A percentile compares a stretch with the other conserved stretches of the same genome.
These are phyloP conservation scores for Archivesica marissinica DNA, from an alignment of 1,140 invertebrate species.

Conservation along the genomic window DNA sequence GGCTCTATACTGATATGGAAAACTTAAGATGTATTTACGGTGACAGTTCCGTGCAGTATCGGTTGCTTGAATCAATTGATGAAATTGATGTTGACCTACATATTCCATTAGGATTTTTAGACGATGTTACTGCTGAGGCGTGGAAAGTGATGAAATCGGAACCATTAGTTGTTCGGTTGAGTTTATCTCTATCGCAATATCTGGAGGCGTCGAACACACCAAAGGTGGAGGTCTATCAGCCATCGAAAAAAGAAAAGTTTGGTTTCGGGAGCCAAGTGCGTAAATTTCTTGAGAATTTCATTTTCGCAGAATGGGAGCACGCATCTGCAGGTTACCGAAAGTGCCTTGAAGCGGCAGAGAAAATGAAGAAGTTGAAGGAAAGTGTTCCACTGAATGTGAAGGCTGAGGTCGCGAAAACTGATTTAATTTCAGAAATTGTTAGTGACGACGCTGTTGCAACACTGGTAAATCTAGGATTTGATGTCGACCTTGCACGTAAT, in stretches of 20 bases:
- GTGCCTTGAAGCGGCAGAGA: constrained; percentile 7
- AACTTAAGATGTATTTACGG: constrained; percentile 63
- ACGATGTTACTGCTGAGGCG: constrained; percentile 70
- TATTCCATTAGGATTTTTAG: constrained; percentile 69
- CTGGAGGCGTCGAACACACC: constrained; percentile 70
- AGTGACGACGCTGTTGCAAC: constrained; percentile 64
- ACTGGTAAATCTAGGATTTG: constrained; percentile 72
- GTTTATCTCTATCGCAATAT: constrained; percentile 71
- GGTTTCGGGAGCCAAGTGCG: constrained; percentile 73
- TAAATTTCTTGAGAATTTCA: constrained; percentile 65
- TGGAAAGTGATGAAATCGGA: constrained; percentile 71
- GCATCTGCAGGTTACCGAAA: constrained; percentile 21
- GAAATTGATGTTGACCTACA: constrained; percentile 75
- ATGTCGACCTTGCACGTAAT: constrained; percentile 61
- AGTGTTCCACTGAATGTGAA: neutral
- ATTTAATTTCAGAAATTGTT: constrained; percentile 28
- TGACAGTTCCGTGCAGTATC: constrained; percentile 64
- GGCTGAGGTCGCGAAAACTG: neutral
- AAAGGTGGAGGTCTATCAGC: constrained; percentile 74
- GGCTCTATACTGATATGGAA: constrained; percentile 65
- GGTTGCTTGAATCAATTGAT: constrained; percentile 73
- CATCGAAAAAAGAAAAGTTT: constrained; percentile 72
- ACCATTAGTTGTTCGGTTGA: constrained; percentile 70
- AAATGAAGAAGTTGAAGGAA: constrained; percentile 8
- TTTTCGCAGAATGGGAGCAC: constrained; percentile 32